A percentile compares a stretch with the other conserved stretches of the same genome.
Evolutionary conservation across 2,888 invertebrate species (phyloP).

Genomic region (Drosophila emarginata): DNA sequence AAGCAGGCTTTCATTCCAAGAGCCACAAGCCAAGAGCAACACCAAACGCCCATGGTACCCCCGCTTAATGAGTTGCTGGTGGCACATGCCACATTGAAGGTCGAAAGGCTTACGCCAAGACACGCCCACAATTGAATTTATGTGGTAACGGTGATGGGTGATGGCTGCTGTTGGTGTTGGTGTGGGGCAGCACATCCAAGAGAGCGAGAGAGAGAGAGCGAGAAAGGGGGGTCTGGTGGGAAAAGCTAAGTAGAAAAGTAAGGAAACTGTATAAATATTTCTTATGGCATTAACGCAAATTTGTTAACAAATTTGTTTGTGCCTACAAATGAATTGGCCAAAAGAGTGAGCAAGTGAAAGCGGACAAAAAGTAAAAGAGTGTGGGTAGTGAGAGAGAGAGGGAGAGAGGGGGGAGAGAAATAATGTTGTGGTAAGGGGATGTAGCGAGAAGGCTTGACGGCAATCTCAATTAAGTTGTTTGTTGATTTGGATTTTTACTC

Average conservation of each 20-base stretch:
- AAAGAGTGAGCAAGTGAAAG: slow-evolving; percentile 20
- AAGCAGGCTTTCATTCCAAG: slow-evolving; percentile 36
- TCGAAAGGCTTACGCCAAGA: slow-evolving; percentile 71
- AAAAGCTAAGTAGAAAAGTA: slow-evolving; percentile 6
- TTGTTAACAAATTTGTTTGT: slow-evolving; percentile 79
- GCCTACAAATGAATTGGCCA: slow-evolving; percentile 74
- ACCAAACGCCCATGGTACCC: background rate
- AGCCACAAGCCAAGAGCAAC: background rate
- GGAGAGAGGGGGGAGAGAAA: background rate
- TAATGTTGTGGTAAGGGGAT: background rate
- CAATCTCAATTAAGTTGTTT: slow-evolving; percentile 73
- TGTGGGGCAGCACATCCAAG: background rate
- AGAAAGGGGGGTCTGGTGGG: background rate
- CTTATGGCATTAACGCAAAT: slow-evolving; percentile 72
- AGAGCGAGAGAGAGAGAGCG: no score
- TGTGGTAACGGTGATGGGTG: slow-evolving; percentile 27
- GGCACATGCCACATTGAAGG: slow-evolving; percentile 77
- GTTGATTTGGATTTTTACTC: slow-evolving; percentile 42
- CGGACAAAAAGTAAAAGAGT: no score
- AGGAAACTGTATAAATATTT: slow-evolving; percentile 62
- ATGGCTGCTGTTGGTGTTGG: slow-evolving; percentile 52
- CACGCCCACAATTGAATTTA: slow-evolving; percentile 69
- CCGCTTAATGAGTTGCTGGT: slow-evolving; percentile 63
- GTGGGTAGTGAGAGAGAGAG: background rate
- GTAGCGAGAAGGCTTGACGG: slow-evolving; percentile 31